These are phyloP conservation scores for Neria commutata DNA, from an alignment of 2,888 invertebrate species.

Conservation along the genomic window DNA sequence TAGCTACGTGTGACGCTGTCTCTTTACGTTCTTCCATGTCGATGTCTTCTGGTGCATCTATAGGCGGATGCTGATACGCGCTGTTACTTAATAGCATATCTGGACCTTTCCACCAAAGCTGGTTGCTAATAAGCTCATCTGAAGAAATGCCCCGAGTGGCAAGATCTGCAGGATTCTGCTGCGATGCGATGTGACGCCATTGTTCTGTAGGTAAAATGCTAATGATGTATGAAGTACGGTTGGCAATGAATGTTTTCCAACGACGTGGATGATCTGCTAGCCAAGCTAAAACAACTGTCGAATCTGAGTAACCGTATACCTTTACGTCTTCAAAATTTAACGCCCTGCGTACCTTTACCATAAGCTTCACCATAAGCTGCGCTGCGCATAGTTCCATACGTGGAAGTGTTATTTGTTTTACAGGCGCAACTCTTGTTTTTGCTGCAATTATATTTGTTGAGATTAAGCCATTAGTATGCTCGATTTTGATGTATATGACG, in stretches of 20 bases:
- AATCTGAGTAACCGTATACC: constrained; percentile 15
- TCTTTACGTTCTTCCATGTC: constrained; percentile 6
- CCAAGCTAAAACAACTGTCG: constrained; percentile 16
- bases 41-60: background rate
- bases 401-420: background rate
- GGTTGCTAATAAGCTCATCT: constrained; percentile 3
- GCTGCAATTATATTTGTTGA: background rate
- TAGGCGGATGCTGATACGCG: background rate
- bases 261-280: constrained; percentile 20
- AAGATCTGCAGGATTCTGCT: constrained; percentile 28
- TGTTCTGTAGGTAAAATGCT: constrained; percentile 7
- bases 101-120: constrained; percentile 13
- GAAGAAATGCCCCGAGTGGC: constrained; percentile 24
- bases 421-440: constrained; percentile 2
- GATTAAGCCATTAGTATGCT: background rate
- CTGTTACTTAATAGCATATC: background rate
- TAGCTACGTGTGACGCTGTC: background rate
- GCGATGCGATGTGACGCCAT: constrained; percentile 22
- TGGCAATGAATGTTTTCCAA: constrained; percentile 18
- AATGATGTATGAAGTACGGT: constrained; percentile 18
- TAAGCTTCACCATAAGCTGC: background rate
- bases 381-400: constrained; percentile 2
- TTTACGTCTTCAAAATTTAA: background rate
- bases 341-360: background rate
- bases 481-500: constrained; percentile 2